Evolutionary conservation across 2,113 vertebrate species (phyloP), one percentile per base, ranked within the genome.

Genomic region (Odocoileus virginianus): DNA sequence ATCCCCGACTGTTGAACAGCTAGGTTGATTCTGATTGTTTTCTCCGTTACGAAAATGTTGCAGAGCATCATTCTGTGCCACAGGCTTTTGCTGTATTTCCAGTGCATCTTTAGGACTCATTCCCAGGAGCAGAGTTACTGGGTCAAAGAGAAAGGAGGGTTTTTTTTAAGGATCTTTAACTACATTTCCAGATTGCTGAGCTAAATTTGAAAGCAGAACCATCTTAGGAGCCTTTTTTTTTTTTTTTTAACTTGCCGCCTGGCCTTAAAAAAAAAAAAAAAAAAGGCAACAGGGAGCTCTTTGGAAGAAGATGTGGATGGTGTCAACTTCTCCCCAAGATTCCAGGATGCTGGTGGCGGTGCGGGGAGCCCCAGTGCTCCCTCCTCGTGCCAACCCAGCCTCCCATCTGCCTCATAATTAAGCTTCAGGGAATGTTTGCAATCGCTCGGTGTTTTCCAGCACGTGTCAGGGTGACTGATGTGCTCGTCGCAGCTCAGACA

Each of bases 401-500:
- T 87, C 57, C 60, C 82, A 33, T 54, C 67, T 87, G 91, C 85
- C 52, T 71, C 27, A 21, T 86, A 93, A 97, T 96, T 93, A 97
- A 97, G 96, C 76, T 74, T 64, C 89, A 81, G 83, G 89, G 91
- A 83, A 97, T 97, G 93, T 95, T 89, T 89, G 47, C 61, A 89
- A 36, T 64, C 74, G 86, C 87, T 87, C 25, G 6, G 13, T 78
- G 40, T 91, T 89, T 97, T 93, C 91, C 89, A 47, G 57, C 52
- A 40, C 57, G 60, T 45, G 36, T 95, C 79, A 74, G 89, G 57
- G 92, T 97, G 92, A 97, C 96, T 97, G 95, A 98, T 85, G 61
- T 85, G 43, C 96, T 97, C 47, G 23, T 95, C 98, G 47, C 79
- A 91, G 94, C 96, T 81, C 8, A 74, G 96, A 97, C 93, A 92